Base-by-base conservation (phyloP, 2,113 vertebrate species). In the Gambusia holbrooki region DNA sequence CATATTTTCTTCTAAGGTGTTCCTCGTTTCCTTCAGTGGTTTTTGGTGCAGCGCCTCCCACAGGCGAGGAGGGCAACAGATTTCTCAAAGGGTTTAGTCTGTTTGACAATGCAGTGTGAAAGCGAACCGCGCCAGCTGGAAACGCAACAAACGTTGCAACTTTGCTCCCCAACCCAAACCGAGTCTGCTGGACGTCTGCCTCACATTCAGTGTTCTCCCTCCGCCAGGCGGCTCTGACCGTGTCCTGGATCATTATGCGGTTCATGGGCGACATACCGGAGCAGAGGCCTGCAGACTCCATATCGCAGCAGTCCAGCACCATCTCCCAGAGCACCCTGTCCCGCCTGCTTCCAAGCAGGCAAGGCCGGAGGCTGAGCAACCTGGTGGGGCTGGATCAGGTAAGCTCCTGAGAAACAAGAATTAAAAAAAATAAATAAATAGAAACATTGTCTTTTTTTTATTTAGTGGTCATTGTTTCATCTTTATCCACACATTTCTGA, bases 221-320 rank as follows among this genome's bases (percentile, higher is more conserved):
- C 0, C 58, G 60, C 28, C 81, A 99, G 98, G 95, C 96, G 0
- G 96, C 96, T 72, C 86, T 96, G 42, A 94, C 94, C 0, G 87
- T 98, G 5, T 99, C 95, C 94, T 94, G 91, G 87, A 93, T 96
- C 77, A 97, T 99, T 78, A 82, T 98, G 86, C 94, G 97, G 63
- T 99, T 96, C 92, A 99, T 99, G 98, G 97, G 94, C 1, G 98
- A 99, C 84, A 80, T 97, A 13, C 95, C 95, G 0, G 97, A 99
- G 74, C 96, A 95, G 19, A 87, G 70, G 70, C 71, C 92, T 25
- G 75, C 83, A 6, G 85, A 90, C 33, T 37, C 81, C 0, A 0
- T 66, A 13, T 89, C 87, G 61, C n/a, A 83, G 30, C 13, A n/a
- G 0, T 80, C 89, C 0, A 83, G 78, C 77, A 71, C 60, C 63